These are phyloP conservation scores for Halocaridina rubra DNA, from an alignment of 2,888 invertebrate species.

Conservation along the genomic window DNA sequence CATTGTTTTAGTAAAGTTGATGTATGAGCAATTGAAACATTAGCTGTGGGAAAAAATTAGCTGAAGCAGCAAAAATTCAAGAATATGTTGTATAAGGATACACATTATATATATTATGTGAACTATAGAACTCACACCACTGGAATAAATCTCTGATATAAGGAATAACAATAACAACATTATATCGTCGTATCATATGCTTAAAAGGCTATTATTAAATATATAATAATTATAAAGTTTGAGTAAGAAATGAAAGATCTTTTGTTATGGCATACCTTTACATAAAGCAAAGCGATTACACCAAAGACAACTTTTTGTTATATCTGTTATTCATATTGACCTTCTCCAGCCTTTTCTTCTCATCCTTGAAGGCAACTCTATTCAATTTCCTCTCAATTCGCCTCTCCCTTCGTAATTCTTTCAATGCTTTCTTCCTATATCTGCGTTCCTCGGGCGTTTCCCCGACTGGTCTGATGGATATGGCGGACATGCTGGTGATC, in stretches of 20 bases:
- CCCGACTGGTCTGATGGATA: constrained; percentile 74
- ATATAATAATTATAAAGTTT: not conserved
- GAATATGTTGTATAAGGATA: too few species aligned
- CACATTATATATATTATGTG: too few species aligned
- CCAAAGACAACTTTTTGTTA: constrained; percentile 64
- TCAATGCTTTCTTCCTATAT: constrained; percentile 82
- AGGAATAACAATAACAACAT: not conserved
- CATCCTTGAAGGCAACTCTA: constrained; percentile 84
- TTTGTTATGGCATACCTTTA: too few species aligned
- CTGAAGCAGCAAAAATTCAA: too few species aligned
- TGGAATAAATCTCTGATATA: not conserved
- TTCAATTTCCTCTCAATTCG: constrained; percentile 86
- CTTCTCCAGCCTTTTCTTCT: constrained; percentile 83
- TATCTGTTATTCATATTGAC: constrained; percentile 80
- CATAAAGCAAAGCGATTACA: constrained; percentile 11
- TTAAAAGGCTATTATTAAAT: not conserved
- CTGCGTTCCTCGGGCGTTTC: constrained; percentile 86
- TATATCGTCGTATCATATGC: not conserved
- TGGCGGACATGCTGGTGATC: constrained; percentile 65
- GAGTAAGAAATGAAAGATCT: not conserved
- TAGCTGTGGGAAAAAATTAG: too few species aligned
- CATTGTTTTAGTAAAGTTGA: not conserved
- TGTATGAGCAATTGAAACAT: not conserved
- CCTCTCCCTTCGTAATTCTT: constrained; percentile 80
- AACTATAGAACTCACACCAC: not conserved